Conservation (phyloP, 2,888 invertebrate species). For the Cryptosula pallasiana region DNA sequence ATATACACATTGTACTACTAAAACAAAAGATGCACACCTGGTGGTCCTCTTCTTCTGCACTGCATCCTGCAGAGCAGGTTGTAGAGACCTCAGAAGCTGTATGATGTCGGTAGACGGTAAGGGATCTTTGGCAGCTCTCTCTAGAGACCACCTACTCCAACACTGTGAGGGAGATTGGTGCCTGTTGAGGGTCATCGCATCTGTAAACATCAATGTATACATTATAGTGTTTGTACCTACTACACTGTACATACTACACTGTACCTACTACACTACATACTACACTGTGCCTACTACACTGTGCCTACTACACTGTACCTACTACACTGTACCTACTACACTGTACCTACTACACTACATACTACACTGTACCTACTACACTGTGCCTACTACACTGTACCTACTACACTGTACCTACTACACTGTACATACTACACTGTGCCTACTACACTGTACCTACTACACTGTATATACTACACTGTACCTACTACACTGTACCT, state of each 20-base stretch:
- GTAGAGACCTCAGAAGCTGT: constrained; percentile 79
- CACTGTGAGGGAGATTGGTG: constrained; percentile 19
- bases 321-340: too few species aligned
- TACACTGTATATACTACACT: too few species aligned
- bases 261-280: not conserved
- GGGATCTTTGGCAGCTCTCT: not conserved
- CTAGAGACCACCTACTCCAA: constrained; percentile 17
- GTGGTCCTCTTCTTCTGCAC: constrained; percentile 74
- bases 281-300: not conserved
- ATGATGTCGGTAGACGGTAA: constrained; percentile 64
- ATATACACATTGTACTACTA: too few species aligned
- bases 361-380: too few species aligned
- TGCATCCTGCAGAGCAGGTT: constrained; percentile 88
- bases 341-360: too few species aligned
- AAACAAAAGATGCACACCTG: constrained; percentile 52
- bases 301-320: too few species aligned
- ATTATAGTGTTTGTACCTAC: not conserved
- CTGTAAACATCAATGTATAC: too few species aligned
- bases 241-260: not conserved
- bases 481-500: too few species aligned
- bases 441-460: too few species aligned
- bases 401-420: too few species aligned
- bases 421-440: too few species aligned
- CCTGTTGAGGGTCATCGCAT: constrained; percentile 6
- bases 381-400: too few species aligned